phyloP scores from a whole-genome alignment of 2,888 invertebrate genomes.

The Xestia c-nigrum region DNA sequence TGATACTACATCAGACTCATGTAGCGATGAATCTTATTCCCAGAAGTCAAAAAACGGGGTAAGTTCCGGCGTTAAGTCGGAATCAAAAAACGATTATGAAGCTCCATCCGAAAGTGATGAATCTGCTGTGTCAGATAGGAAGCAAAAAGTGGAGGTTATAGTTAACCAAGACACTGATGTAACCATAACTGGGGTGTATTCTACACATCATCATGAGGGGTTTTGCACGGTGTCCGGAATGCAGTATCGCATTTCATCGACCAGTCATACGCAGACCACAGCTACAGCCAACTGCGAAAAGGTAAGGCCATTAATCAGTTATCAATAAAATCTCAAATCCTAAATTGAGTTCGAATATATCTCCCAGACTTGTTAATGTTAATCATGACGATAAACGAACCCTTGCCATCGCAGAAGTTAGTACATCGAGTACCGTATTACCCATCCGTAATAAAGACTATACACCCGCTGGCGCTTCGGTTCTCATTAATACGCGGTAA shows the following conservation, averaged over 20 bases:
- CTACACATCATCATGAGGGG: conserved; percentile 95
- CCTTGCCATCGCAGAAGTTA: conserved; percentile 68
- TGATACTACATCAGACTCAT: conserved; percentile 90
- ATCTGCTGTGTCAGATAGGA: conserved; percentile 77
- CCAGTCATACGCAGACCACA: conserved; percentile 96
- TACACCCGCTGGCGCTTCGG: conserved; percentile 78
- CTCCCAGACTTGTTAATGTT: conserved; percentile 46
- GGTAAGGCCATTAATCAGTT: conserved; percentile 80
- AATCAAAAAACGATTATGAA: conserved; percentile 85
- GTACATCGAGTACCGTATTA: conserved; percentile 76
- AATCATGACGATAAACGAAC: conserved; percentile 33
- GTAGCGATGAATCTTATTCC: conserved; percentile 88
- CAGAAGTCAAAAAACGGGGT: conserved; percentile 89
- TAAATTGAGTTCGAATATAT: conserved; percentile 25
- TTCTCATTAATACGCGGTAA: conserved; percentile 87
- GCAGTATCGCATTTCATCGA: conserved; percentile 97
- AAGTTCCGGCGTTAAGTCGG: conserved; percentile 90
- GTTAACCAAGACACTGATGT: conserved; percentile 96
- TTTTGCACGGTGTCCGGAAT: conserved; percentile 96
- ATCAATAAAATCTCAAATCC: conserved; percentile 18
- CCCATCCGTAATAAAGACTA: conserved; percentile 77
- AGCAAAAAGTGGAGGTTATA: conserved; percentile 94
- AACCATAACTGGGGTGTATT: conserved; percentile 96
- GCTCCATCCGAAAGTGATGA: conserved; percentile 85
- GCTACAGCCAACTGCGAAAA: conserved; percentile 94